Evolutionary conservation across 92 coral and sea anemone species (phyloP), one percentile per base, ranked within the genome.

Genomic region (Chrysogorgia sp.): DNA sequence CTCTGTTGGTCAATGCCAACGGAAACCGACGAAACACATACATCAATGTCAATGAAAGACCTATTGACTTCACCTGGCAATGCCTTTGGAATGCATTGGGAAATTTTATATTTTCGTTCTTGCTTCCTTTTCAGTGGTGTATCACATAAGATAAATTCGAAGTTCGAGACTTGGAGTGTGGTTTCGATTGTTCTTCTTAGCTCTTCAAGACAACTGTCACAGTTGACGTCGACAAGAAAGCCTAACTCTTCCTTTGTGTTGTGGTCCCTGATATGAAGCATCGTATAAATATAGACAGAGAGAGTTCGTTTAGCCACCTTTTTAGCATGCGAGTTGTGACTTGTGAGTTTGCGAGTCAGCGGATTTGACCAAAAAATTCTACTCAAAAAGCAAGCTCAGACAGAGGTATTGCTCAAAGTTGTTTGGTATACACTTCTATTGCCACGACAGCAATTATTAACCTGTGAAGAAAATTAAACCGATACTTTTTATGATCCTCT

Each of bases 91-190:
- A 76, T 30, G 62, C 81, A 76, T 20, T 76, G 81, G 3, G 74
- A 30, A 0, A 76, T 0, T 32, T 0, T 1, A 7, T 59, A 76
- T 34, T 76, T 76, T 34, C 71, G 37, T 40, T 67, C 57, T 67
- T 67, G 75, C 57, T 67, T 67, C 40, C n/a, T 45, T 22, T 67
- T 67, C 47, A 67, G n/a, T 24, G 75, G 10, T 19, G 58, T 67
- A n/a, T 31, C 75, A 40, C 53, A 19, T 28, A 45, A 28, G 12
- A 67, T 26, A 47, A 40, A 67, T 3, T 40, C 75, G 40, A 67
- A 37, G n/a, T 34, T 23, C 40, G n/a, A 10, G 1, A 48, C 5
- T 22, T 34, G 3, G 24, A 41, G 10, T 17, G 2, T 67, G 9
- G 47, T 67, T 40, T 40, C 55, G 23, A 22, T 8, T 6, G 7